Conservation (phyloP, 1,140 invertebrate genomes). For the Drosophila asahinai region DNA sequence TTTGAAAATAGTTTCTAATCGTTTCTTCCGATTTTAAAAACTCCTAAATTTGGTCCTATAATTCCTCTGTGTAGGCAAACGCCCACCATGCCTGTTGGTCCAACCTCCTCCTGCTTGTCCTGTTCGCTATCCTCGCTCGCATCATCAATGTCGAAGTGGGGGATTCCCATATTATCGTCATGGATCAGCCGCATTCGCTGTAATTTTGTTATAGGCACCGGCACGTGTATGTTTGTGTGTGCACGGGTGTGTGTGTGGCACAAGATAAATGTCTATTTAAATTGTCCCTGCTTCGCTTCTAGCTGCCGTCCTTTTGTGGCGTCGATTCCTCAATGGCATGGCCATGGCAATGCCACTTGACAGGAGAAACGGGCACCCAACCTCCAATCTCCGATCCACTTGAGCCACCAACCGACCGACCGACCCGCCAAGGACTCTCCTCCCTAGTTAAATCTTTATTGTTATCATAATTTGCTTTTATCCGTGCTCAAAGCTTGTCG, state of each 20-base stretch:
- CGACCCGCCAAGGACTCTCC: slow-evolving; percentile 2
- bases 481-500: slow-evolving; percentile 77
- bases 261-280: slow-evolving; percentile 84
- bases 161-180: slow-evolving; percentile 53
- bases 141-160: slow-evolving; percentile 60
- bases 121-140: slow-evolving; percentile 23
- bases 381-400: slow-evolving; percentile 16
- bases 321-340: slow-evolving; percentile 49
- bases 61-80: slow-evolving; percentile 31
- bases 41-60: background rate
- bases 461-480: slow-evolving; percentile 84
- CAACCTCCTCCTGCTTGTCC: background rate
- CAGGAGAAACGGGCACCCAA: slow-evolving; percentile 14
- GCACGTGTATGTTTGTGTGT: slow-evolving; percentile 48
- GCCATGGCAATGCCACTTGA: slow-evolving; percentile 53
- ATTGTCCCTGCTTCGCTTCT: slow-evolving; percentile 72
- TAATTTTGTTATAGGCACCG: slow-evolving; percentile 75
- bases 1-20: no score
- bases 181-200: slow-evolving; percentile 75
- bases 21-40: no score
- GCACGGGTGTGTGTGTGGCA: slow-evolving; percentile 45
- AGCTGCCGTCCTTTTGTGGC: slow-evolving; percentile 50
- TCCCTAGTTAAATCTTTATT: slow-evolving; percentile 82
- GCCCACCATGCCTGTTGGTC: slow-evolving; percentile 14
- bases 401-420: slow-evolving; percentile 9